Conservation (phyloP, 1,140 invertebrate species). For the Tetranychus cinnabarinus region DNA sequence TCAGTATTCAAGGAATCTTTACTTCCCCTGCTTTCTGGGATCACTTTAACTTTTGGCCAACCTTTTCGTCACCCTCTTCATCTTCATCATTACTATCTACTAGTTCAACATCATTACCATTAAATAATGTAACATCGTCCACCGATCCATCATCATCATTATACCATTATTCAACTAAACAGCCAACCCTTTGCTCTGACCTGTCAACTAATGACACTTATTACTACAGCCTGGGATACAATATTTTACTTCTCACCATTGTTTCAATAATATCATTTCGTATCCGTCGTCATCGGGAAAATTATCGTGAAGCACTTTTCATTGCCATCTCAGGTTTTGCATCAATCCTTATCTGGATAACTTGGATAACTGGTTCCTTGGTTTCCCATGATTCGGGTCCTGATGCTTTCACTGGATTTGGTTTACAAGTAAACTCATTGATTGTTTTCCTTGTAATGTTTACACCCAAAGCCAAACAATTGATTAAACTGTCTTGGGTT, state of each 20-base stretch:
- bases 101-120: neutral
- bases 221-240: neutral
- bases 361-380: slow-evolving; percentile 33
- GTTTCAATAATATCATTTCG: slow-evolving; percentile 57
- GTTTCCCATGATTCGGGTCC: slow-evolving; percentile 17
- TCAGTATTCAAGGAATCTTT: slow-evolving; percentile 26
- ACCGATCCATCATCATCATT: neutral
- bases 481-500: slow-evolving; percentile 43
- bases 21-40: slow-evolving; percentile 2
- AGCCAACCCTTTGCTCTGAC: neutral
- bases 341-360: slow-evolving; percentile 60
- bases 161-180: neutral
- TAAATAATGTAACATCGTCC: no score
- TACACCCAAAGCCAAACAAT: slow-evolving; percentile 47
- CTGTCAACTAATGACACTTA: no score
- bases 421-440: slow-evolving; percentile 49
- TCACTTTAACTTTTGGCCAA: neutral
- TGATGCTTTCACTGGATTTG: slow-evolving; percentile 66
- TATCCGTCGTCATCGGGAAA: slow-evolving; percentile 52
- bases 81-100: neutral
- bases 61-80: neutral
- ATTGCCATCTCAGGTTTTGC: slow-evolving; percentile 61
- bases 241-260: slow-evolving; percentile 27
- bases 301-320: slow-evolving; percentile 67
- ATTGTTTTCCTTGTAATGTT: slow-evolving; percentile 78